phyloP scores from a whole-genome alignment of 1,140 invertebrate species.

The Hyles euphorbiae region DNA sequence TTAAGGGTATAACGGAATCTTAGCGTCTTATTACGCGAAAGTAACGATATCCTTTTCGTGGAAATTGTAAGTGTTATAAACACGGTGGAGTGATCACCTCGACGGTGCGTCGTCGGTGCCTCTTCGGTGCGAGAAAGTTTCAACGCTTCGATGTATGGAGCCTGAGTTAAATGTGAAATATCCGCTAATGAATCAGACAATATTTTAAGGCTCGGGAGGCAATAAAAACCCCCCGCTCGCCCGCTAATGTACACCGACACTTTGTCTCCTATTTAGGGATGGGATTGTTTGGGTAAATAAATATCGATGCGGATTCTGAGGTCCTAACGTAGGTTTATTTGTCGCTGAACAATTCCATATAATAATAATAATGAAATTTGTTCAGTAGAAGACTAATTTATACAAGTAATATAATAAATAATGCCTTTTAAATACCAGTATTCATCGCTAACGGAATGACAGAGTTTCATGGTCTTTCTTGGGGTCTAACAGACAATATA shows the following conservation, averaged over 20 bases:
- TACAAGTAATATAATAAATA: no score
- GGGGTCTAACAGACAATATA: no score
- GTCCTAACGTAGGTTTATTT: no score
- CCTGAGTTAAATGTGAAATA: constrained; percentile 74
- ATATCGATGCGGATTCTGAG: constrained; percentile 60
- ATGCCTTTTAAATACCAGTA: no score
- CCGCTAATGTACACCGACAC: constrained; percentile 68
- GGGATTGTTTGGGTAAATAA: constrained; percentile 66
- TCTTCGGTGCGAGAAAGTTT: no score
- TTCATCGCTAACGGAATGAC: no score
- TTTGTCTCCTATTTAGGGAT: constrained; percentile 61
- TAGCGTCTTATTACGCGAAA: constrained; percentile 74
- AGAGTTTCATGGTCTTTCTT: no score
- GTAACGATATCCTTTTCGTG: constrained; percentile 72
- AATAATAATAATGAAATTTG: no score
- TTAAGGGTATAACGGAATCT: constrained; percentile 74
- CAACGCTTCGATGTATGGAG: constrained; percentile 25
- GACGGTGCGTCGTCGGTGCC: constrained; percentile 37
- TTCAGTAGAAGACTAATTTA: no score
- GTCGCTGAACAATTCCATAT: no score
- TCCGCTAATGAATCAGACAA: constrained; percentile 75
- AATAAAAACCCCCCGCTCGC: constrained; percentile 66
- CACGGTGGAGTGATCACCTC: constrained; percentile 54
- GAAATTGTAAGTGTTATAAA: constrained; percentile 70
- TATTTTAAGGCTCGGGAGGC: constrained; percentile 71